Conservation (phyloP, 2,888 invertebrate species). For the Dascillus cervinus region DNA sequence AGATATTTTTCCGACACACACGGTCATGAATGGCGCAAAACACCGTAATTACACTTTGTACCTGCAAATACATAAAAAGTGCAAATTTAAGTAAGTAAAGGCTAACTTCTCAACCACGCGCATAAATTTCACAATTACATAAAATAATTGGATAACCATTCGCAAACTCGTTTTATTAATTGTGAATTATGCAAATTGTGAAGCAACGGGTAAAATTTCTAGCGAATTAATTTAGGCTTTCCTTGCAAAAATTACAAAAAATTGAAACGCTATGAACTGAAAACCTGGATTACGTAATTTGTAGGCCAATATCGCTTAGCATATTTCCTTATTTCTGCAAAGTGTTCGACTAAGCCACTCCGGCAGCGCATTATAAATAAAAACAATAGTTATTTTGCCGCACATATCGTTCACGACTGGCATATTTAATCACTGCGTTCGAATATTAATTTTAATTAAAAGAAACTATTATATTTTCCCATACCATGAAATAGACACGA, state of each 20-base stretch:
- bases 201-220: slow-evolving; percentile 7
- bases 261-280: slow-evolving; percentile 15
- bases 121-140: too few relatives aligned
- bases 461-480: slow-evolving; percentile 13
- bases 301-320: slow-evolving; percentile 18
- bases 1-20: too few relatives aligned
- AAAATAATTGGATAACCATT: too few relatives aligned
- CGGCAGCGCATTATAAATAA: background rate
- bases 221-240: slow-evolving; percentile 8
- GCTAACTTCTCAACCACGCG: too few relatives aligned
- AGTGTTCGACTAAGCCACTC: background rate
- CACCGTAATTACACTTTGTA: slow-evolving; percentile 2
- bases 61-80: too few relatives aligned
- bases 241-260: slow-evolving; percentile 11
- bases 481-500: slow-evolving; percentile 11
- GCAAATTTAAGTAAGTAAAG: too few relatives aligned
- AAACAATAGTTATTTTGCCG: too few relatives aligned
- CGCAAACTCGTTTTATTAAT: slow-evolving; percentile 4
- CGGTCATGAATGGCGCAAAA: background rate
- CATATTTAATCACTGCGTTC: slow-evolving; percentile 11
- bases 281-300: slow-evolving; percentile 22
- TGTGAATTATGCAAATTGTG: slow-evolving; percentile 3
- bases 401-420: slow-evolving; percentile 6
- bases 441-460: slow-evolving; percentile 15
- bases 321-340: slow-evolving; percentile 5